Evolutionary conservation across 2,888 invertebrate genomes (phyloP), one percentile per base, ranked within the genome.

Genomic region (Drosophila anomalata): DNA sequence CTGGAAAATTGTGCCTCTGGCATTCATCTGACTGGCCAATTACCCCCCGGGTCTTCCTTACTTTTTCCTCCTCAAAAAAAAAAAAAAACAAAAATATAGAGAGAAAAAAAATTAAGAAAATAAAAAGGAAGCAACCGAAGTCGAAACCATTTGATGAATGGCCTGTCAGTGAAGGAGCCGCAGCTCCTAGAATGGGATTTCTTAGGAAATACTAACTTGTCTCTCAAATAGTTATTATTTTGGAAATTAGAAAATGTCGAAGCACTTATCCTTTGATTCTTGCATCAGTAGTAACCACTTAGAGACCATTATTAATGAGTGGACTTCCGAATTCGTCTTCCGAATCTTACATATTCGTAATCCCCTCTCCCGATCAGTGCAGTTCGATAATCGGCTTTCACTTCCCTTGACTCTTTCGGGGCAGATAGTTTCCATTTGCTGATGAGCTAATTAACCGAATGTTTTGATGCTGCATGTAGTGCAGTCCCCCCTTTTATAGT

Each of bases 131-230:
- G 56, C 48, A 42, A 29, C 60, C 67, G 63, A 80, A 71, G 71
- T 66, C 58, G 62, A 46, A 24, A 24, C 72, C 61, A 62, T 72
- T 82, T 82, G 81, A 82, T 86, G 87, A 86, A 82, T 82, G 88
- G 69, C 36, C 88, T 81, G 85, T 81, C 88, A 83, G 73, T 86
- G 72, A 65, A 52, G 57, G 57, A 11, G 17, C 29, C 33, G 20
- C n/a, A 11, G 20, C 8, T 7, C 5, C 26, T 29, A 24, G 14
- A 41, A 41, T n/a, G 8, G 7, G 6, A 41, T 41, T 41, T 26
- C 6, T 6, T 5, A 26, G 5, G 26, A 26, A 26, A 26, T 1
- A 7, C 6, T 4, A 7, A 0, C 26, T 26, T 26, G 26, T 26
- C 26, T 7, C 9, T 29, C 9, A 29, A 29, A 29, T 29, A 29